These are phyloP conservation scores for Furnarius figulus DNA, from an alignment of 2,113 vertebrate species.

Conservation along the genomic window DNA sequence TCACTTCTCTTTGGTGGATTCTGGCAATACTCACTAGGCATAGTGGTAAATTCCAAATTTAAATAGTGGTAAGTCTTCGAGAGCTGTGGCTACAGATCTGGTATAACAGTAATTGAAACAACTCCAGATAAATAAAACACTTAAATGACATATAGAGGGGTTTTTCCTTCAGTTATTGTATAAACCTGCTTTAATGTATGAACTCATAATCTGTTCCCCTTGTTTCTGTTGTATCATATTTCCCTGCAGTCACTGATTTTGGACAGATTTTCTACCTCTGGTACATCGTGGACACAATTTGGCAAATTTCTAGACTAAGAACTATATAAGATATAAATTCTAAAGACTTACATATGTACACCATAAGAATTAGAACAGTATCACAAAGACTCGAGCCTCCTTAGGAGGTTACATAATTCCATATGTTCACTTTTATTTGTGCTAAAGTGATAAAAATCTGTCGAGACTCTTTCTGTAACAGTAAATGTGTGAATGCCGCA, in stretches of 20 bases:
- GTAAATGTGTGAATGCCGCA: neutral
- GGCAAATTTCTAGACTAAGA: neutral
- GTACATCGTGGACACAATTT: neutral
- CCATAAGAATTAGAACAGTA: neutral
- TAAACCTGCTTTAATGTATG: neutral
- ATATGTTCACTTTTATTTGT: constrained; percentile 1
- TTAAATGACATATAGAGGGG: neutral
- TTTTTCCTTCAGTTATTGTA: neutral
- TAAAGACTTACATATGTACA: neutral
- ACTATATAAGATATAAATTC: neutral
- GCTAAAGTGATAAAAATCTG: constrained; percentile 12
- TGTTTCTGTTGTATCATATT: neutral
- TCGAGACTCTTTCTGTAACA: neutral
- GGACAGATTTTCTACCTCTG: neutral
- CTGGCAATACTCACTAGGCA: neutral
- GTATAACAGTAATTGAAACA: neutral
- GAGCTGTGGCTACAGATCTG: neutral
- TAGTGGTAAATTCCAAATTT: neutral
- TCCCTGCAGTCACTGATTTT: neutral
- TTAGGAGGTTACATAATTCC: neutral
- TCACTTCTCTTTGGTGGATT: neutral
- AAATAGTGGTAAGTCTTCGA: too few relatives aligned
- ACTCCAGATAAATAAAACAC: neutral
- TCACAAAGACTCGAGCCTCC: neutral
- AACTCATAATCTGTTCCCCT: neutral